Conservation (phyloP, 2,113 vertebrate species). For the Ceuthmochares aereus region DNA sequence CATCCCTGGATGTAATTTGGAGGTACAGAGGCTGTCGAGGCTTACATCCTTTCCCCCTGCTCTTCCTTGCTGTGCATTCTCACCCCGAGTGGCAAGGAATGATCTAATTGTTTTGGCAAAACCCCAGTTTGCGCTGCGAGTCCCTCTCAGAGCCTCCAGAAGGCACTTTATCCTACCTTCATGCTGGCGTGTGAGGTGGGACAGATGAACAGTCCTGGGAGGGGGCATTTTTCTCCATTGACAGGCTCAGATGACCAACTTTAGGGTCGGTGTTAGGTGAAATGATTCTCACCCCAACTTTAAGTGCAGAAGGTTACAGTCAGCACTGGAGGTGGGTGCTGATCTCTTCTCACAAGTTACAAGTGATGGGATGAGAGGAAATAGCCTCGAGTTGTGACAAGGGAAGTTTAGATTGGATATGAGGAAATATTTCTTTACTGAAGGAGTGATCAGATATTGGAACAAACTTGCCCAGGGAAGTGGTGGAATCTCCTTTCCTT, state of each 20-base stretch:
- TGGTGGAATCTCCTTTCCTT: too few relatives aligned
- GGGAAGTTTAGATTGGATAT: too few relatives aligned
- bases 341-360: too few relatives aligned
- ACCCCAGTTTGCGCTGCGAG: not conserved
- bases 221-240: not conserved
- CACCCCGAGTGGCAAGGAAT: not conserved
- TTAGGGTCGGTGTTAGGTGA: not conserved
- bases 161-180: not conserved
- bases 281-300: not conserved
- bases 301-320: not conserved
- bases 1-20: too few relatives aligned
- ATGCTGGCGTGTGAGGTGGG: not conserved
- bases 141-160: conserved; percentile 7
- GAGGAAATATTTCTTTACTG: too few relatives aligned
- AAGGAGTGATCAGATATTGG: too few relatives aligned
- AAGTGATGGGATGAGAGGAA: too few relatives aligned
- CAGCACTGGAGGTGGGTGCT: accelerated
- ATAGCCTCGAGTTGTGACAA: too few relatives aligned
- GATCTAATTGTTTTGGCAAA: conserved; percentile 40
- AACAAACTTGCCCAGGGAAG: too few relatives aligned
- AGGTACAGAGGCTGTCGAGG: not conserved
- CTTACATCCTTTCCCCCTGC: not conserved
- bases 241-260: not conserved
- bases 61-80: not conserved
- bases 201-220: not conserved